Evolutionary conservation across 23 tunicate genomes (phyloP).

Genomic region (Halocynthia roretzi): DNA sequence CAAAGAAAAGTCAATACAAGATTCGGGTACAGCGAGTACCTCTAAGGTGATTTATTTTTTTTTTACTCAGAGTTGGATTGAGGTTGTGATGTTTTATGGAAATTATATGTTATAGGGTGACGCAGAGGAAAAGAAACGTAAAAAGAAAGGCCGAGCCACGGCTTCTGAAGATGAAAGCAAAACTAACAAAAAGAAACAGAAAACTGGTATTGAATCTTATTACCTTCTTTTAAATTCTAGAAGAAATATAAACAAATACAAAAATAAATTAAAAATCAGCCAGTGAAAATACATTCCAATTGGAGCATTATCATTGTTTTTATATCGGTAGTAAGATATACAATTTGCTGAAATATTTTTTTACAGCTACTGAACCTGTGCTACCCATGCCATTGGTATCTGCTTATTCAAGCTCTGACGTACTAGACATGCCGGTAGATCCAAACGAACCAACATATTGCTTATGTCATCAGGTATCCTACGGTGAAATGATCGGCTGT

Average conservation of each 20-base stretch:
- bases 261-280: too few species aligned
- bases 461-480: constrained; percentile 94
- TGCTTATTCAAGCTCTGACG: constrained; percentile 75
- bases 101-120: constrained; percentile 19
- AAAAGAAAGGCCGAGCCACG: constrained; percentile 58
- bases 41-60: constrained; percentile 23
- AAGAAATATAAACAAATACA: too few species aligned
- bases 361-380: not conserved
- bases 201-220: constrained; percentile 2
- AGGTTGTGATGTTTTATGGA: not conserved
- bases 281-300: too few species aligned
- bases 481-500: constrained; percentile 99
- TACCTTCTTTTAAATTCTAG: too few species aligned
- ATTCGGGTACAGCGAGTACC: constrained; percentile 40
- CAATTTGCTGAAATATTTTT: not conserved
- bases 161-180: constrained; percentile 60
- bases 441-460: constrained; percentile 99
- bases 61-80: not conserved
- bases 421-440: constrained; percentile 98
- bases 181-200: constrained; percentile 46
- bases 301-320: not conserved
- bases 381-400: constrained; percentile 25
- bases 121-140: constrained; percentile 7
- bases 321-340: not conserved
- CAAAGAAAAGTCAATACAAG: constrained; percentile 75